Base-by-base conservation (phyloP, 2,888 invertebrate species). In the Nymphalis polychloros region DNA sequence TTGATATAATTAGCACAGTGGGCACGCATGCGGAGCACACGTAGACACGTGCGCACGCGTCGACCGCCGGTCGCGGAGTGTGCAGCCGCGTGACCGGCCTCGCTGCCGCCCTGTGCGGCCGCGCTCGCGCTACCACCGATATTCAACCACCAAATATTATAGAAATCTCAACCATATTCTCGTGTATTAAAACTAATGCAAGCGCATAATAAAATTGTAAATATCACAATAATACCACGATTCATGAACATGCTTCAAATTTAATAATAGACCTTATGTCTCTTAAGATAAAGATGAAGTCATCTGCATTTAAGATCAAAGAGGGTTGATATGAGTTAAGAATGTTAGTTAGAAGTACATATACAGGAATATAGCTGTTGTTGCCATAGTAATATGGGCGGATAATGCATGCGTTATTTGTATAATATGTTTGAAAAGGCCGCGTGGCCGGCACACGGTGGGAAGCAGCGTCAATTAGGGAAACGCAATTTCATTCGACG, bases 11-110 rank as follows among this genome's bases (percentile, higher is more conserved):
- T 79, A 79, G 68, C 77, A 77, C 74, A 76, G 66, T 73, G 72
- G 57, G 65, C 64, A 59, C 73, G 73, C 73, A 74, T 73, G 75
- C 62, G 70, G 52, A 67, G 68, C 73, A 75, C 76, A 70, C 67
- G 75, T 72, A 72, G 82, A 77, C 88, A 88, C 88, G 89, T 89
- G 90, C 87, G 87, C 90, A 86, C 92, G 93, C 91, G 92, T 84
- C 81, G 86, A 83, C 81, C 89, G 88, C 79, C 86, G 80, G 82
- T 75, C 84, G 83, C 83, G 85, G 88, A 90, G 90, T 90, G 91
- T 89, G 88, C 86, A 82, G 89, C 89, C 90, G 90, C 75, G 75
- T 71, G 72, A 63, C 74, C 79, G 79, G 78, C 81, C 77, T 41
- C 13, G 41, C 41, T 74, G 66, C 73, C 78, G 81, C 82, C 82